Evolutionary conservation across 2,113 vertebrate genomes (phyloP).

Genomic region (Hippocampus zosterae): DNA sequence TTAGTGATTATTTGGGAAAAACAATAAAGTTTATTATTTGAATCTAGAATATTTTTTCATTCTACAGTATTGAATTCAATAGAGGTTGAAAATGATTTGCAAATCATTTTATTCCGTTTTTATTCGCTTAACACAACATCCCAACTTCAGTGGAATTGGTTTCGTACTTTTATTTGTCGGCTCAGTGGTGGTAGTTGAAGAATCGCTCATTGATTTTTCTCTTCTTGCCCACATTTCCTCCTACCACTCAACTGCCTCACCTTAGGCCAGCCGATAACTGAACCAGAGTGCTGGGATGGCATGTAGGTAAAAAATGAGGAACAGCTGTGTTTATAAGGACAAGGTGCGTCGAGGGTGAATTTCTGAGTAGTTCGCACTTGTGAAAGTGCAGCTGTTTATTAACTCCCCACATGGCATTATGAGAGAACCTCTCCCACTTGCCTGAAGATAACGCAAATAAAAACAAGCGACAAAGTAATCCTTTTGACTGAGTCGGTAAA

Average conservation of each 20-base stretch:
- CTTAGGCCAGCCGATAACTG: conserved; percentile 10
- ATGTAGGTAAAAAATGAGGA: conserved; percentile 13
- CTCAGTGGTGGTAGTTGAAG: conserved; percentile 11
- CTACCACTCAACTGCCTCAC: conserved; percentile 1
- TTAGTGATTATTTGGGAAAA: too few species aligned
- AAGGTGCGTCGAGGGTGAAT: conserved; percentile 47
- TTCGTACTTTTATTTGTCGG: conserved; percentile 8
- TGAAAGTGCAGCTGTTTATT: conserved; percentile 41
- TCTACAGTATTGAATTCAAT: too few species aligned
- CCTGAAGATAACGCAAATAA: neutral
- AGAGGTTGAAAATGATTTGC: too few species aligned
- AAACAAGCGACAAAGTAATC: neutral
- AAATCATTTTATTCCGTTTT: too few species aligned
- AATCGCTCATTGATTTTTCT: conserved; percentile 5
- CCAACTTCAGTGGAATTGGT: too few species aligned
- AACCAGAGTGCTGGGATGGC: conserved; percentile 17
- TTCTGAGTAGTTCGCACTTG: conserved; percentile 24
- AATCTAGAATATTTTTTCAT: too few species aligned
- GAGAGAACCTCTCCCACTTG: neutral
- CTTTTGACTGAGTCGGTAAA: neutral
- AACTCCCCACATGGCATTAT: conserved; percentile 19
- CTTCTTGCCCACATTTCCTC: conserved; percentile 6
- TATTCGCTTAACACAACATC: too few species aligned
- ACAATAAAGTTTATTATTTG: too few species aligned
- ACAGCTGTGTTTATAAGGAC: conserved; percentile 28